Evolutionary conservation across 1,140 invertebrate species (phyloP).

Genomic region (Dreissena polymorpha): DNA sequence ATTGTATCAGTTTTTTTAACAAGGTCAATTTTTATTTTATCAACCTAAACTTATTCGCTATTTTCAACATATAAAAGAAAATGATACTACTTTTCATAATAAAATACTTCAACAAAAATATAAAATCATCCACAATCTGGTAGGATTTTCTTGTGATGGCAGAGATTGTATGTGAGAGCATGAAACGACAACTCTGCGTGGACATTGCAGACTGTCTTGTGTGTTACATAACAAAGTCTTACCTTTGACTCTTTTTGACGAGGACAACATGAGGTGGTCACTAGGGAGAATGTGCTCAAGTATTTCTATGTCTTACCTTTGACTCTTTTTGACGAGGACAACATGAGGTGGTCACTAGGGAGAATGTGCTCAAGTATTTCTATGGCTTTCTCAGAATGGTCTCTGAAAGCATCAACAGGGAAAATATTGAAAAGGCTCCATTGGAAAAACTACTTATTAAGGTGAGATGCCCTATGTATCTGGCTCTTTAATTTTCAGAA

Average conservation of each 20-base stretch:
- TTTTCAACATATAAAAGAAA: no score
- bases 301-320: slow-evolving; percentile 90
- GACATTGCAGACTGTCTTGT: no score
- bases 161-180: no score
- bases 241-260: slow-evolving; percentile 92
- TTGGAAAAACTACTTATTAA: not conserved
- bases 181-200: no score
- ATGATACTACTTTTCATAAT: no score
- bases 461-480: not conserved
- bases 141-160: no score
- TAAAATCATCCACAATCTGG: no score
- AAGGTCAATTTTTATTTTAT: no score
- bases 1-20: no score
- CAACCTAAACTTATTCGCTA: no score
- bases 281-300: slow-evolving; percentile 88
- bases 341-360: slow-evolving; percentile 89
- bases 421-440: not conserved
- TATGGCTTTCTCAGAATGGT: slow-evolving; percentile 91
- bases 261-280: slow-evolving; percentile 92
- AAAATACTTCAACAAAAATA: no score
- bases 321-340: slow-evolving; percentile 93
- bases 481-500: no score
- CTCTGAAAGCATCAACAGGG: slow-evolving; percentile 79
- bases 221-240: not conserved
- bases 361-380: slow-evolving; percentile 89